Percentiles rank a stretch among this genome's conserved stretches.
Conservation (phyloP, 2,888 invertebrate species). For the Lymantria dispar region DNA sequence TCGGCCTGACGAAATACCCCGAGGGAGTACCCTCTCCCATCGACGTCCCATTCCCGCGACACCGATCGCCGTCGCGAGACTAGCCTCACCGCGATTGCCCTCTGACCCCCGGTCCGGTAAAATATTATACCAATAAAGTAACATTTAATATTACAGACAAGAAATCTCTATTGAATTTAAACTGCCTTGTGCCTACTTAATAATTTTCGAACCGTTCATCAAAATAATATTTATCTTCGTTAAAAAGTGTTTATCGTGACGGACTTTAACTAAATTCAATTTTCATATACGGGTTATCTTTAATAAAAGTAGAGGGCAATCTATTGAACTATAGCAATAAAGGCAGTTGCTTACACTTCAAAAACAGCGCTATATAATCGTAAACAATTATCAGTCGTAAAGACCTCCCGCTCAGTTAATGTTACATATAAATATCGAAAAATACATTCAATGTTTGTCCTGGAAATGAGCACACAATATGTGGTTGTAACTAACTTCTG, state of each 20-base stretch:
- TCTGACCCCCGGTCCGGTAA: no score
- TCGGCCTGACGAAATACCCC: no score
- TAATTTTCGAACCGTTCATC: conserved; percentile 39
- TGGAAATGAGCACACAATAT: conserved; percentile 64
- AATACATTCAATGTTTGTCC: conserved; percentile 55
- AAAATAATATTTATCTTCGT: conserved; percentile 71
- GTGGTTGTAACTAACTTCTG: conserved; percentile 45
- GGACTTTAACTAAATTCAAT: conserved; percentile 63
- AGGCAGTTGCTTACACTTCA: conserved; percentile 8
- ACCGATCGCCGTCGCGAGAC: no score
- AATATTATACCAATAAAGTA: no score
- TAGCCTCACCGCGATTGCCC: no score
- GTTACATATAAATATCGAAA: conserved; percentile 42
- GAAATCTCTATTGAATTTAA: no score
- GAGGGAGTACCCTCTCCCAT: no score
- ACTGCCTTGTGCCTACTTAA: no score
- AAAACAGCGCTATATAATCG: conserved; percentile 13
- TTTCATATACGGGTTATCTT: conserved; percentile 49
- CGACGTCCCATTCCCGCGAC: no score
- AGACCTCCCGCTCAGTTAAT: conserved; percentile 31
- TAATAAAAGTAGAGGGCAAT: conserved; percentile 24
- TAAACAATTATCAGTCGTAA: conserved; percentile 25
- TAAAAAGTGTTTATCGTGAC: conserved; percentile 43
- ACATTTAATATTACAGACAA: no score
- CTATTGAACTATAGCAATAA: conserved; percentile 15